Evolutionary conservation across 1,140 invertebrate species (phyloP).

Genomic region (Drosophila pachea): DNA sequence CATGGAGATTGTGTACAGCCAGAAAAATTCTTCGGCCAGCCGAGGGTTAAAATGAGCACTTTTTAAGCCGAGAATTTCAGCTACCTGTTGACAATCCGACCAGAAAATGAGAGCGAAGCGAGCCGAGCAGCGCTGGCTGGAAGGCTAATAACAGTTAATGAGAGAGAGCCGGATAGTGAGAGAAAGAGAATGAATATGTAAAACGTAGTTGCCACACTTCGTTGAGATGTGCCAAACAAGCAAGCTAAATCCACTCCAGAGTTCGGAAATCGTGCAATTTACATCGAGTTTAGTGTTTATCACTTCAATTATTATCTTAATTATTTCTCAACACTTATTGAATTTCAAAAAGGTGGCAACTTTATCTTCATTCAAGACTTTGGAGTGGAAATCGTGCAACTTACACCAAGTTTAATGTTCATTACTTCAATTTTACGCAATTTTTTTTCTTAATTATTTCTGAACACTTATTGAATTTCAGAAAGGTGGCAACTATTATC

Average conservation of each 20-base stretch:
- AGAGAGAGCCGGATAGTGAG: neutral
- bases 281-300: no score
- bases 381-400: no score
- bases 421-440: no score
- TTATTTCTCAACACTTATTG: neutral
- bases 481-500: neutral
- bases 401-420: no score
- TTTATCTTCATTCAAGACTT: no score
- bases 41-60: slow-evolving; percentile 15
- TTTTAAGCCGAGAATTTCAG: slow-evolving; percentile 9
- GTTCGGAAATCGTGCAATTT: no score
- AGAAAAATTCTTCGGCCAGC: neutral
- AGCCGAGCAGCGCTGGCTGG: slow-evolving; percentile 20
- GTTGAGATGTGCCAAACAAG: neutral
- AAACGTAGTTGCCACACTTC: neutral
- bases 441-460: no score
- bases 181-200: slow-evolving; percentile 1
- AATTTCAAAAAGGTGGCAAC: neutral
- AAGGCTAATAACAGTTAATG: neutral
- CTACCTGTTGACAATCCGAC: slow-evolving; percentile 25
- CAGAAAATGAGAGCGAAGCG: neutral
- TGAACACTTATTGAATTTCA: no score
- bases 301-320: no score
- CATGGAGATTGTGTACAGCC: slow-evolving; percentile 4
- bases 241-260: no score